phyloP scores from a whole-genome alignment of 1,140 invertebrate species.

The Orius laevigatus region DNA sequence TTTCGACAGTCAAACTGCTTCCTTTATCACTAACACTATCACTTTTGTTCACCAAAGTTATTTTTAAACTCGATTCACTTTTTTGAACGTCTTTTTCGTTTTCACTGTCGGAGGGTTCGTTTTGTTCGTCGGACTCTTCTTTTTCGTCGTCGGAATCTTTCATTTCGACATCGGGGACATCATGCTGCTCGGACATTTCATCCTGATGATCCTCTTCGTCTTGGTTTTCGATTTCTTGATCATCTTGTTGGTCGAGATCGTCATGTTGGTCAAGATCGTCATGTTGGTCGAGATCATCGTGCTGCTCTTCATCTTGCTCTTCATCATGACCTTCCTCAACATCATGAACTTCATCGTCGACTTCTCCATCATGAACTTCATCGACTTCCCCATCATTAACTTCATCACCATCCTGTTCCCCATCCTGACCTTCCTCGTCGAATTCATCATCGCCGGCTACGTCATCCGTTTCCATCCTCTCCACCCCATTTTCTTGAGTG shows the following conservation, averaged over 20 bases:
- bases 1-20: conserved; percentile 19
- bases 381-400: conserved; percentile 9
- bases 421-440: conserved; percentile 14
- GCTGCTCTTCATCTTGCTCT: conserved; percentile 6
- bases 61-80: conserved; percentile 7
- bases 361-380: conserved; percentile 2
- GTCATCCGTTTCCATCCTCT: conserved; percentile 7
- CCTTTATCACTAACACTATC: conserved; percentile 16
- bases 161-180: conserved; percentile 14
- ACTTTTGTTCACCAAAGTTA: conserved; percentile 14
- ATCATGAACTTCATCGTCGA: conserved; percentile 14
- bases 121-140: conserved; percentile 16
- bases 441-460: conserved; percentile 10
- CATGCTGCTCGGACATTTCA: conserved; percentile 13
- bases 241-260: conserved; percentile 25
- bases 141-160: conserved; percentile 6
- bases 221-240: conserved; percentile 20
- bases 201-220: conserved; percentile 13
- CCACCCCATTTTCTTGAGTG: conserved; percentile 12
- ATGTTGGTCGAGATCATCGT: conserved; percentile 16
- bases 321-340: conserved; percentile 14
- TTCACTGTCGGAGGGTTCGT: conserved; percentile 20
- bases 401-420: conserved; percentile 5
- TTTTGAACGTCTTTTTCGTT: conserved; percentile 15
- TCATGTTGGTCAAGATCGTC: conserved; percentile 24